phyloP scores from a whole-genome alignment of 2,888 invertebrate genomes.

The Andrena minutula region DNA sequence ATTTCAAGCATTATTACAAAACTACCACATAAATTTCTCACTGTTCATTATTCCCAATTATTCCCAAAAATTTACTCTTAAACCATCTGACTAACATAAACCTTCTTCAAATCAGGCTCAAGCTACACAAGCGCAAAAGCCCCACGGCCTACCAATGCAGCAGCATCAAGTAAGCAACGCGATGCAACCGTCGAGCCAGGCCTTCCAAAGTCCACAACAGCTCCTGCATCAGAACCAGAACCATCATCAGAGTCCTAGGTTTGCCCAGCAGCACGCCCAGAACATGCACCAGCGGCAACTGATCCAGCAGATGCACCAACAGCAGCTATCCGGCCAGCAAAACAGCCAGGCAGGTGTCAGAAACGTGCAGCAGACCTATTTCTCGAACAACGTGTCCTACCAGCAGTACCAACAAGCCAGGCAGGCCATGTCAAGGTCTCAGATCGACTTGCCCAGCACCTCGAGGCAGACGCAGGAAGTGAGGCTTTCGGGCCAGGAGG shows the following conservation, averaged over 20 bases:
- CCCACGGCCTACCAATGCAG: slow-evolving; percentile 77
- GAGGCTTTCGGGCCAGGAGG: slow-evolving; percentile 78
- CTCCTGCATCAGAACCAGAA: slow-evolving; percentile 80
- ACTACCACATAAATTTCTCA: too few relatives aligned
- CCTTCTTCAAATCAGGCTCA: slow-evolving; percentile 62
- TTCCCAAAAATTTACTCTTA: too few relatives aligned
- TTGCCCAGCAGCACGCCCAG: slow-evolving; percentile 82
- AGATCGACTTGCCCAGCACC: slow-evolving; percentile 82
- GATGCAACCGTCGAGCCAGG: slow-evolving; percentile 69
- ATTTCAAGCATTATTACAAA: too few relatives aligned
- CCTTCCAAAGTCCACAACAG: slow-evolving; percentile 80
- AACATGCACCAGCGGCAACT: slow-evolving; percentile 82
- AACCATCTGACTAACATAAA: not conserved
- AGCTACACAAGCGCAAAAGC: slow-evolving; percentile 74
- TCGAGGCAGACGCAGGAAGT: slow-evolving; percentile 79
- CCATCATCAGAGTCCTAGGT: slow-evolving; percentile 80
- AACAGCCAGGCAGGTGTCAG: slow-evolving; percentile 60
- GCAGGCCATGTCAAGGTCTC: slow-evolving; percentile 81
- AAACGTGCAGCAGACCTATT: slow-evolving; percentile 73
- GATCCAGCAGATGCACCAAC: slow-evolving; percentile 85
- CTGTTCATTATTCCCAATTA: too few relatives aligned
- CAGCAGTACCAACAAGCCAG: slow-evolving; percentile 81
- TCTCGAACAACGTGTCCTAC: slow-evolving; percentile 77
- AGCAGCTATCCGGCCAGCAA: slow-evolving; percentile 77
- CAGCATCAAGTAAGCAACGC: slow-evolving; percentile 61